Evolutionary conservation across 2,797 vertebrate species (phyloP).

Genomic region (Trachops cirrhosus): DNA sequence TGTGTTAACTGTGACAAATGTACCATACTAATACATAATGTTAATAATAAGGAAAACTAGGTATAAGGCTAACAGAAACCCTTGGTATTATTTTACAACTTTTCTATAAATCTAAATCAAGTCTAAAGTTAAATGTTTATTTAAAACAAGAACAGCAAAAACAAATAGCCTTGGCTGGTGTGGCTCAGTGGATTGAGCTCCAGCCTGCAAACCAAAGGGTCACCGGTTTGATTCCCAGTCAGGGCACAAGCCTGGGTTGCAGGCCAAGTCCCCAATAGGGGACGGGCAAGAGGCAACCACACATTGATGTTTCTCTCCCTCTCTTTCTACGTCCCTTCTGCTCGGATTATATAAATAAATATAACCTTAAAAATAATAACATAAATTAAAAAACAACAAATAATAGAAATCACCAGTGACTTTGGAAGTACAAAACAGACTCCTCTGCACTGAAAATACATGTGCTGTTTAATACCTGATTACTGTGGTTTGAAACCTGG

Average conservation of each 20-base stretch:
- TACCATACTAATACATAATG: background rate
- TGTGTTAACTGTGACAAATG: background rate
- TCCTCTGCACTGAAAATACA: background rate
- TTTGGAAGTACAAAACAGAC: background rate
- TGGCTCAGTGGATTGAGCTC: no score
- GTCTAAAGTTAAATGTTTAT: background rate
- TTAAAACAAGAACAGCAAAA: background rate
- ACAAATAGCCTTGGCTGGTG: no score
- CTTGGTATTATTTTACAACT: background rate
- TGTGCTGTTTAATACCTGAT: background rate
- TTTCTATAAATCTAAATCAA: background rate
- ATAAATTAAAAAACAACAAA: background rate
- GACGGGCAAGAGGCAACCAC: no score
- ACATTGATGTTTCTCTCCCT: no score
- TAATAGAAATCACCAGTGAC: background rate
- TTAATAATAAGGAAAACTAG: background rate
- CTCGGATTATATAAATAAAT: no score
- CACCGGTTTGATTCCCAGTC: no score
- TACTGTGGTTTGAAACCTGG: background rate
- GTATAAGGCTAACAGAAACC: background rate
- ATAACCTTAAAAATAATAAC: no score
- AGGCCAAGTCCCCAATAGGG: no score
- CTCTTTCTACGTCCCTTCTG: no score
- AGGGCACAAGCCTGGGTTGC: no score
- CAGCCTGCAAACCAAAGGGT: no score